A percentile compares a stretch with the other conserved stretches of the same genome.
phyloP scores from a whole-genome alignment of 2,888 invertebrate genomes.

The Sarcophaga carnaria region DNA sequence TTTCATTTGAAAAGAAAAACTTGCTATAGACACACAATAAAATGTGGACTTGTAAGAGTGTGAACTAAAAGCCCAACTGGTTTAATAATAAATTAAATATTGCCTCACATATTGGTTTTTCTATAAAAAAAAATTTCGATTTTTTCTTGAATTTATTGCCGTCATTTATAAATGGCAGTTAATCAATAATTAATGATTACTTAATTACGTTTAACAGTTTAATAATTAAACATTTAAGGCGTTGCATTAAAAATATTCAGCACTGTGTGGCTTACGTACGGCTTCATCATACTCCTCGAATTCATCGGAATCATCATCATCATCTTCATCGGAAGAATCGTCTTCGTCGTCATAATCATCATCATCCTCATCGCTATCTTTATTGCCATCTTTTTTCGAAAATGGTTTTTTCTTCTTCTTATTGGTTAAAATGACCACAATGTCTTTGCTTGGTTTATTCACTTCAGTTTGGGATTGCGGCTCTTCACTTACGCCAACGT shows the following conservation, averaged over 20 bases:
- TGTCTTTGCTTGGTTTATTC: background rate
- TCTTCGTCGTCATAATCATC: slow-evolving; percentile 52
- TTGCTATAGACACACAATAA: slow-evolving; percentile 14
- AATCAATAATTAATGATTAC: slow-evolving; percentile 25
- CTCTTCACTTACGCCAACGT: too few species aligned
- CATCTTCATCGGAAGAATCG: slow-evolving; percentile 73
- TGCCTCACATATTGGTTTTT: slow-evolving; percentile 7
- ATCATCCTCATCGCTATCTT: slow-evolving; percentile 66
- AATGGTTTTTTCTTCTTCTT: background rate
- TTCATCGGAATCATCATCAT: slow-evolving; percentile 74
- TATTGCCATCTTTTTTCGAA: slow-evolving; percentile 71
- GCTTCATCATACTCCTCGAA: slow-evolving; percentile 69
- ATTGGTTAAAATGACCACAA: background rate
- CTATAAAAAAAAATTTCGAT: background rate
- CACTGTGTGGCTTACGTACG: slow-evolving; percentile 66
- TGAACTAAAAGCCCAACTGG: slow-evolving; percentile 37
- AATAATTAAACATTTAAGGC: background rate
- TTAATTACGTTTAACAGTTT: slow-evolving; percentile 7
- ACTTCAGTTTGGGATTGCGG: too few species aligned
- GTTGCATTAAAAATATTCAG: slow-evolving; percentile 65
- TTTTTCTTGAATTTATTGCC: slow-evolving; percentile 14
- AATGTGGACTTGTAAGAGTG: slow-evolving; percentile 1
- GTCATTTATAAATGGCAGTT: slow-evolving; percentile 6
- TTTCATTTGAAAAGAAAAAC: slow-evolving; percentile 32
- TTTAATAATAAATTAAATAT: slow-evolving; percentile 51